A percentile compares a stretch with the other conserved stretches of the same genome.
Evolutionary conservation across 2,797 vertebrate genomes (phyloP).

Genomic region (Ambastaia sidthimunki): DNA sequence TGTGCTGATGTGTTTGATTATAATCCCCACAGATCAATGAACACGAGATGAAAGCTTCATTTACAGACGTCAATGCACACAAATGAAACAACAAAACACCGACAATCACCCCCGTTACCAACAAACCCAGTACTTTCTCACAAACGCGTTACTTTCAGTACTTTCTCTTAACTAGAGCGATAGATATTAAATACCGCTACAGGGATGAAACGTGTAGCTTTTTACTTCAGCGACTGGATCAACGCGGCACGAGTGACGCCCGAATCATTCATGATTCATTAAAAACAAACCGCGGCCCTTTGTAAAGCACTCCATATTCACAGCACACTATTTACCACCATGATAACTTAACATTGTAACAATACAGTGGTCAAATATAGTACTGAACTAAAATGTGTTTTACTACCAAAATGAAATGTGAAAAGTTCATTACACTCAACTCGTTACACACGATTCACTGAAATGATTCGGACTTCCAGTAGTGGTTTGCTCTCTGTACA

Average conservation of each 20-base stretch:
- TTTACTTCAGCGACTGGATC: too few species aligned
- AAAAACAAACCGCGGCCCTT: background rate
- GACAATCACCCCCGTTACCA: background rate
- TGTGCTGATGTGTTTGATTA: background rate
- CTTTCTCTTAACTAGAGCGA: background rate
- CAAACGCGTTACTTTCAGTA: background rate
- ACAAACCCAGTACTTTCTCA: background rate
- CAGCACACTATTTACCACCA: background rate
- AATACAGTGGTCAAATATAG: background rate
- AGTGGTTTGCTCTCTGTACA: background rate
- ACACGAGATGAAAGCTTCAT: background rate
- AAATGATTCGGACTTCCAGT: background rate
- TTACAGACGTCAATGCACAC: background rate
- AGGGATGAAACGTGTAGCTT: background rate
- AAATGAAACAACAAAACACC: too few species aligned
- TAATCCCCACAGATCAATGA: background rate
- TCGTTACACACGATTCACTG: background rate
- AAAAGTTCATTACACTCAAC: background rate
- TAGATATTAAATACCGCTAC: background rate
- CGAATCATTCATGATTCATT: background rate
- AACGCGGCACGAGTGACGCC: too few species aligned
- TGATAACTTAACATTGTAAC: background rate
- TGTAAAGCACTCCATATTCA: background rate
- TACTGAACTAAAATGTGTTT: background rate
- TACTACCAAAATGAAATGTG: background rate